Evolutionary conservation across 1,140 invertebrate species (phyloP), one percentile per base, ranked within the genome.

Genomic region (Leptinotarsa defecta): DNA sequence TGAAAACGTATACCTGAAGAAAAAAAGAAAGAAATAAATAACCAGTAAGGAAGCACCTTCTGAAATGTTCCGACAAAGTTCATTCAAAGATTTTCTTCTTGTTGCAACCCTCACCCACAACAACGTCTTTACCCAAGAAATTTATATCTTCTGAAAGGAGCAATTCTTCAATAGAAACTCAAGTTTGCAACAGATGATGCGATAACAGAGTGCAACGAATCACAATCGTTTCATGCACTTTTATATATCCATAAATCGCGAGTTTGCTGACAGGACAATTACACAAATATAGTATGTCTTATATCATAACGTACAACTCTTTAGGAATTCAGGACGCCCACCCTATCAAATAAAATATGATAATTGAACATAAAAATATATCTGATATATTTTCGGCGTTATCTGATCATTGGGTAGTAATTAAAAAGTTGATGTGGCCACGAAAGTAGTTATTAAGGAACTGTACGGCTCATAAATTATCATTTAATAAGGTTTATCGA

Each of bases 261-360:
- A 20, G 68, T 48, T 43, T 52, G 68, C 68, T 70, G 68, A 70
- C 68, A 70, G 43, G 34, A 70, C 68, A 70, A 70, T 70, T 70
- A 70, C 68, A 70, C 34, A 52, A 70, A 22, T 19, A 52, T 70
- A 48, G 27, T 52, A 4, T 17, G 15, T 52, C 15, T 20, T 13
- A 70, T 43, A 70, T 70, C 68, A 70, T 70, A 70, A 70, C 48
- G 48, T 52, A 52, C 48, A 20, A 48, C 34, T 70, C 65, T 68
- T 68, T 27, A 70, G 17, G 27, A 70, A 48, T 22, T 34, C 68
- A 70, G 13, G 17, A 70, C 68, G 68, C 68, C 68, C 43, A 70
- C 68, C 20, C 34, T 15, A 70, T 70, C 68, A 43, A 70, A 70
- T 70, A 70, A 70, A 70, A 70, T 70, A 70, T 52, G 34, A 70